phyloP scores from a whole-genome alignment of 2,888 invertebrate genomes.

The Mayetiola destructor region DNA sequence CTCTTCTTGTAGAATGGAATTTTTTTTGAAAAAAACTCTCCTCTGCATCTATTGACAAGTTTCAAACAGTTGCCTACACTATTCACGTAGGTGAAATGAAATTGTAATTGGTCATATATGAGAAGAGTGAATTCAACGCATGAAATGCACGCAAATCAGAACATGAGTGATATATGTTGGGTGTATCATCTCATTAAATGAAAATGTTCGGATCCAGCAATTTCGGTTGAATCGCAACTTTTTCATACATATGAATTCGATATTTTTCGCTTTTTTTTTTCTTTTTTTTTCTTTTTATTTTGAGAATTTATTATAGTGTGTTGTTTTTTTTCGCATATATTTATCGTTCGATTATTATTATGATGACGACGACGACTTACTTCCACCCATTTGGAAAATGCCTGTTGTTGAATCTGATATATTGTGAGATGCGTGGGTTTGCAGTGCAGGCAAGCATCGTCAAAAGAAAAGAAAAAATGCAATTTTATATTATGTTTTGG shows the following conservation, averaged over 20 bases:
- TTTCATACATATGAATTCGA: no score
- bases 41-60: no score
- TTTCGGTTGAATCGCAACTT: no score
- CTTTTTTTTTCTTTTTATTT: neutral
- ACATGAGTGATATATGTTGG: neutral
- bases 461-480: neutral
- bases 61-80: slow-evolving; percentile 2
- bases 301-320: neutral
- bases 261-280: no score
- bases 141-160: neutral
- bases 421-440: slow-evolving; percentile 1
- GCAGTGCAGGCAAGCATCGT: no score
- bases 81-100: slow-evolving; percentile 6
- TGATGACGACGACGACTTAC: slow-evolving; percentile 2
- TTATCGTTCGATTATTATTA: neutral
- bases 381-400: slow-evolving; percentile 8
- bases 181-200: neutral
- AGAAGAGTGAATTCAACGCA: neutral
- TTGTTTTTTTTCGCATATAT: neutral
- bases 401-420: neutral
- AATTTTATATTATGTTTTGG: no score
- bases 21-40: no score
- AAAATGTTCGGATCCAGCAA: no score
- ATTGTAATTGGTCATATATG: slow-evolving; percentile 11
- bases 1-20: no score